Evolutionary conservation across 2,797 vertebrate genomes (phyloP).

Genomic region (Gallinago stenura): DNA sequence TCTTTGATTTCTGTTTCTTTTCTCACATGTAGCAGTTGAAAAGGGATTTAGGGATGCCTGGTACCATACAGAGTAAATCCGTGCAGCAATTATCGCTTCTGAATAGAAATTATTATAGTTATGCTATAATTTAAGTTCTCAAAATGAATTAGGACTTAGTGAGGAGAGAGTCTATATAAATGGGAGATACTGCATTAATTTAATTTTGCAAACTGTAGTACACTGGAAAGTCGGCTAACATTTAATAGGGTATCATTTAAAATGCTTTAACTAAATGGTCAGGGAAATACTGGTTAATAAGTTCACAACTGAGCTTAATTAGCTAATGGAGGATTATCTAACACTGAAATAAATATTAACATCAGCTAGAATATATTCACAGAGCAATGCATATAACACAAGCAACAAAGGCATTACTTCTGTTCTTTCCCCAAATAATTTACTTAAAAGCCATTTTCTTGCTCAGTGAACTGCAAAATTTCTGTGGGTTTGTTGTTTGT

Average conservation of each 20-base stretch:
- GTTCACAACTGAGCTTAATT: slow-evolving; percentile 36
- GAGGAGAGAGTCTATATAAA: not conserved
- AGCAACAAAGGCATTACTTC: not conserved
- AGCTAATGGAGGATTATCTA: slow-evolving; percentile 15
- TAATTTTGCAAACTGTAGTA: slow-evolving; percentile 6
- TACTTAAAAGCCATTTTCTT: not conserved
- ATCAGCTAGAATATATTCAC: not conserved
- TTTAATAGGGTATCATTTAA: slow-evolving; percentile 19
- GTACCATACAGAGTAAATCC: not conserved
- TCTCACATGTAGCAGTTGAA: not conserved
- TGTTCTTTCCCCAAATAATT: not conserved
- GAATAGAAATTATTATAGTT: slow-evolving; percentile 4
- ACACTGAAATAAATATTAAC: not conserved
- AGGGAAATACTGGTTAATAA: slow-evolving; percentile 18
- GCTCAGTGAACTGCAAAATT: not conserved
- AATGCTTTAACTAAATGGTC: slow-evolving; percentile 3
- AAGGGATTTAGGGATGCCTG: slow-evolving; percentile 13
- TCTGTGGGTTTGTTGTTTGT: not conserved
- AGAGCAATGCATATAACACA: not conserved
- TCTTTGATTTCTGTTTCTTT: not conserved
- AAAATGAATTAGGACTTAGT: slow-evolving; percentile 22
- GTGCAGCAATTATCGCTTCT: not conserved
- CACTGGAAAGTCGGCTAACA: not conserved
- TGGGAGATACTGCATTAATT: slow-evolving; percentile 14
- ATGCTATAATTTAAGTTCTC: slow-evolving; percentile 19